A percentile compares a stretch with the other conserved stretches of the same genome.
Conservation (phyloP, 37 sponge, comb jelly and placozoan species). For the Aphrocallistes beatrix region DNA sequence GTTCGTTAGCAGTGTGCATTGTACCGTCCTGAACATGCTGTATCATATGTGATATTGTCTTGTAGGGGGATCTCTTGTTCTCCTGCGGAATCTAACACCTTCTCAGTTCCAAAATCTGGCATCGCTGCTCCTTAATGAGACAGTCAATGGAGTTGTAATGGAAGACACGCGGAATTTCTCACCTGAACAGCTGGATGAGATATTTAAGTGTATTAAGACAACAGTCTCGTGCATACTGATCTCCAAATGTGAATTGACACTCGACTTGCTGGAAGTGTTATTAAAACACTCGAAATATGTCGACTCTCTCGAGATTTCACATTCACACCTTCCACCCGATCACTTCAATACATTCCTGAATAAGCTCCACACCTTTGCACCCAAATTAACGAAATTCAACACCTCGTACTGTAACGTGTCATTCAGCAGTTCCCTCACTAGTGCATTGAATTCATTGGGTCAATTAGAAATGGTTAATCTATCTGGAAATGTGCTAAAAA, state of each 20-base stretch:
- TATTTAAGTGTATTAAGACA: background rate
- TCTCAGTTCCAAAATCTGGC: background rate
- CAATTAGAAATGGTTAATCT: background rate
- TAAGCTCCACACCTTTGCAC: background rate
- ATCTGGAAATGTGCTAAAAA: slow-evolving; percentile 12
- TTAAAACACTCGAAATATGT: background rate
- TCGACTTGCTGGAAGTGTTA: background rate
- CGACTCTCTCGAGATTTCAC: background rate
- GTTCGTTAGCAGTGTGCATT: too few relatives aligned
- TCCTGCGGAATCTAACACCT: background rate
- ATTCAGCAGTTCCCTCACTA: background rate
- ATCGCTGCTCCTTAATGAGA: background rate
- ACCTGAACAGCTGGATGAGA: background rate
- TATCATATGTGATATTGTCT: too few relatives aligned
- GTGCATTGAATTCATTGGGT: background rate
- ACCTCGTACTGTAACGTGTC: background rate
- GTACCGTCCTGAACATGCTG: too few relatives aligned
- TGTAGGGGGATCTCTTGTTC: background rate
- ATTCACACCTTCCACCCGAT: background rate
- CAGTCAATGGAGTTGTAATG: background rate
- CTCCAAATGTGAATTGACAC: background rate
- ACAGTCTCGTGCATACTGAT: background rate
- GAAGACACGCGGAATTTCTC: slow-evolving; percentile 10
- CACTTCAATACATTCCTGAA: background rate
- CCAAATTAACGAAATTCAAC: slow-evolving; percentile 5